Percentiles rank a stretch among this genome's conserved stretches.
phyloP scores from a whole-genome alignment of 2,113 vertebrate species.

The Petrocephalus zakoni region DNA sequence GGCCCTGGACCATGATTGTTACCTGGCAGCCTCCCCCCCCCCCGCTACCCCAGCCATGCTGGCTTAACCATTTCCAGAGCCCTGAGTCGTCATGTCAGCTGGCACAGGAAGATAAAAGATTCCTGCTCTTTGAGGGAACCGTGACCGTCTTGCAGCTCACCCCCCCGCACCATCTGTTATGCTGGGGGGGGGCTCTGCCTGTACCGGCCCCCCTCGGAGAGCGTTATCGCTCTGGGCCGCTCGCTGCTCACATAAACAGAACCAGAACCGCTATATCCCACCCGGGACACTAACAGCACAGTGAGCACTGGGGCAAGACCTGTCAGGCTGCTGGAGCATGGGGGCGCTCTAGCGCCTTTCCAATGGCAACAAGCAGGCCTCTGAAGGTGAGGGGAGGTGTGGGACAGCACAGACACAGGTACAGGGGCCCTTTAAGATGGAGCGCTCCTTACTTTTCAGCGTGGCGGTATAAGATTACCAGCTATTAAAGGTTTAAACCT shows the following conservation, averaged over 20 bases:
- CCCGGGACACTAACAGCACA: neutral
- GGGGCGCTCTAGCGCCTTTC: neutral
- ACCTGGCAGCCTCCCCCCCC: neutral
- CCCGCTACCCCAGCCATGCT: neutral
- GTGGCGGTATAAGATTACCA: neutral
- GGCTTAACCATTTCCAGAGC: neutral
- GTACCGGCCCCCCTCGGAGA: neutral
- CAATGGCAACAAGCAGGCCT: neutral
- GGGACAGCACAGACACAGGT: neutral
- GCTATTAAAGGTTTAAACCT: slow-evolving; percentile 1
- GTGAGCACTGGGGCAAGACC: neutral
- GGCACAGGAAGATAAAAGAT: neutral
- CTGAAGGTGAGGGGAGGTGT: neutral
- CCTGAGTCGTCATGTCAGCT: neutral
- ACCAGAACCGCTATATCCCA: neutral
- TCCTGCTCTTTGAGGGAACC: neutral
- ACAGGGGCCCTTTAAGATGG: neutral
- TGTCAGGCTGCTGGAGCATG: neutral
- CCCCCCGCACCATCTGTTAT: neutral
- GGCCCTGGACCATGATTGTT: neutral
- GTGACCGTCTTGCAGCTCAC: neutral
- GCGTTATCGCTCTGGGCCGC: neutral
- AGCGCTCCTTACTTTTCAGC: neutral
- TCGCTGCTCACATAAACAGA: neutral
- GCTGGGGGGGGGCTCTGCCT: neutral